Conservation (phyloP, 2,888 invertebrate species). For the Frankliniella intonsa region DNA sequence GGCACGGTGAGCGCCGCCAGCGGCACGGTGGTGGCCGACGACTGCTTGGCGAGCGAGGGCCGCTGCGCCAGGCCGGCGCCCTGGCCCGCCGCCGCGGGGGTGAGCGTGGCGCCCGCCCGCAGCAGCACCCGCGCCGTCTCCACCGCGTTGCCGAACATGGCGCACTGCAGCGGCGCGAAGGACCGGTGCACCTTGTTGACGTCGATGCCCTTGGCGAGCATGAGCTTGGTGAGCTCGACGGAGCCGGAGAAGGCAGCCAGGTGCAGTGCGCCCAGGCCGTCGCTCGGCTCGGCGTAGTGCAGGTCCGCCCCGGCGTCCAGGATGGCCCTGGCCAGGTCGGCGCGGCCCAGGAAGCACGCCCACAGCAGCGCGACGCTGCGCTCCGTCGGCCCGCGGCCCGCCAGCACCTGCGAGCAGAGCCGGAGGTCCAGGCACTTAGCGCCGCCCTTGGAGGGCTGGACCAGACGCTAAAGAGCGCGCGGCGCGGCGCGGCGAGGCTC, state of each 20-base stretch:
- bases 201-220: slow-evolving; percentile 64
- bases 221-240: slow-evolving; percentile 61
- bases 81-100: slow-evolving; percentile 55
- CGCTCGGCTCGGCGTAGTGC: slow-evolving; percentile 63
- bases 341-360: slow-evolving; percentile 67
- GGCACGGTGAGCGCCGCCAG: slow-evolving; percentile 7
- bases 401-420: neutral
- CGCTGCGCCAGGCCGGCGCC: slow-evolving; percentile 38
- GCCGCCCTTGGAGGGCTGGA: neutral
- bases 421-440: neutral
- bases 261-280: slow-evolving; percentile 68
- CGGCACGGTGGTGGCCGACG: neutral
- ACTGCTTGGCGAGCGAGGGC: neutral
- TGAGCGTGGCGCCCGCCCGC: slow-evolving; percentile 62
- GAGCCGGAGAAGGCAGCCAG: slow-evolving; percentile 76
- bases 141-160: slow-evolving; percentile 81
- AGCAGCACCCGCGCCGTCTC: slow-evolving; percentile 75
- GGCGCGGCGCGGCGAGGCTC: slow-evolving; percentile 37
- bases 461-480: neutral
- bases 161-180: slow-evolving; percentile 81
- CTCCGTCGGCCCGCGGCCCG: slow-evolving; percentile 47
- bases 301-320: slow-evolving; percentile 65
- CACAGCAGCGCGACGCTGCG: slow-evolving; percentile 68
- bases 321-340: slow-evolving; percentile 61
- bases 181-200: slow-evolving; percentile 65